Base-by-base conservation (phyloP, 2,888 invertebrate genomes). In the Halictus quadricinctus region DNA sequence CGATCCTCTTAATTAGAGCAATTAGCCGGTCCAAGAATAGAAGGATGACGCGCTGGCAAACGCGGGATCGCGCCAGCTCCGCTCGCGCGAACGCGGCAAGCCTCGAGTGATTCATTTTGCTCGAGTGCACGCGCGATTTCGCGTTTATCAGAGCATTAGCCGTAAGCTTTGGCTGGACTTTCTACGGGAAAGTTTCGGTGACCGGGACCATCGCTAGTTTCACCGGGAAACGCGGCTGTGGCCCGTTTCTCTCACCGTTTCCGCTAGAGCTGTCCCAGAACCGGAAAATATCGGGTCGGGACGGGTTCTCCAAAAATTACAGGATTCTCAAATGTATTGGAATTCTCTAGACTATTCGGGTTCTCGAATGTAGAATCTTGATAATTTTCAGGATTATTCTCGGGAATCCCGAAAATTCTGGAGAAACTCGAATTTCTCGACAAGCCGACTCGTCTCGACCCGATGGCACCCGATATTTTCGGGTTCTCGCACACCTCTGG, bases 1-100 rank as follows among this genome's bases (percentile, higher is more conserved):
- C 92, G 90, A 92, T 93, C 90, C 87, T 92, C 91, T 92, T 93
- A 93, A 94, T 94, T 93, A 92, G 92, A 92, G 92, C 93, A 94
- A 94, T 94, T 93, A 93, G 89, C 83, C 86, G 89, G 82, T 89
- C 91, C 90, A 75, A 92, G 92, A 93, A 94, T 93, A 93, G 91
- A 85, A 88, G 84, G 89, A 91, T 91, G 93, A 93, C 93, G 91
- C 81, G 84, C 58, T 58, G 48, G 58, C 80, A 29, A 69, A 66
- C 81, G 58, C 66, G 48, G 46, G 80, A 77, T 72, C 81, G 79
- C 79, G 72, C 80, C 72, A 54, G 25, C 72, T 77, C 29, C 18
- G 25, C 25, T 46, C 46, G 10, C 50, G 18, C 43, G 41, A 18
- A 5, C 21, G 21, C 41, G 69, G 69, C n/a, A 5, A 21, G 36